phyloP scores from a whole-genome alignment of 2,888 invertebrate species.

The Acanthoscelides obtectus region DNA sequence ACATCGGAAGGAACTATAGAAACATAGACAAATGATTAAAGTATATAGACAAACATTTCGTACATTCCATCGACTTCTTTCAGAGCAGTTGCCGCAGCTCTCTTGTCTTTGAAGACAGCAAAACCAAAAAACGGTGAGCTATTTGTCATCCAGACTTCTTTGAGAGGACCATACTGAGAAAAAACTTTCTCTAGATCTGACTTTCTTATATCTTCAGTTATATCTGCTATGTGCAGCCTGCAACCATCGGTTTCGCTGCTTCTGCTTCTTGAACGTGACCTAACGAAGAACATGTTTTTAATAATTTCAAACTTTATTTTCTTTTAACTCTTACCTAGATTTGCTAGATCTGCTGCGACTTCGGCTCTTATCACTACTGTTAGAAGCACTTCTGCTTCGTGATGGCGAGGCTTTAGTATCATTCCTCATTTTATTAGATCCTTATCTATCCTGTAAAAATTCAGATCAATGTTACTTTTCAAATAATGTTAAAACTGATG shows the following conservation, averaged over 20 bases:
- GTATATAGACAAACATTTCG: too few relatives aligned
- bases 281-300: slow-evolving; percentile 5
- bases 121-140: slow-evolving; percentile 60
- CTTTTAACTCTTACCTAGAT: slow-evolving; percentile 27
- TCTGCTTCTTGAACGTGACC: slow-evolving; percentile 43
- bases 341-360: slow-evolving; percentile 26
- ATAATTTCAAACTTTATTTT: slow-evolving; percentile 15
- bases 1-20: too few relatives aligned
- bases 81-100: slow-evolving; percentile 50
- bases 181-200: slow-evolving; percentile 52
- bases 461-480: too few relatives aligned
- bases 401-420: neutral
- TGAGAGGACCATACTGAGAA: slow-evolving; percentile 51
- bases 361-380: slow-evolving; percentile 34
- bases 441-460: too few relatives aligned
- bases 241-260: slow-evolving; percentile 45
- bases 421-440: neutral
- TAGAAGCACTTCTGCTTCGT: slow-evolving; percentile 38
- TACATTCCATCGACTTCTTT: slow-evolving; percentile 51
- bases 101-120: slow-evolving; percentile 53
- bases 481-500: too few relatives aligned
- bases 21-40: too few relatives aligned
- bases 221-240: slow-evolving; percentile 52
- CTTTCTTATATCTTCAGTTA: slow-evolving; percentile 51
- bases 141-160: slow-evolving; percentile 56